Evolutionary conservation across 1,140 invertebrate genomes (phyloP).

Genomic region (Reticulitermes speratus): DNA sequence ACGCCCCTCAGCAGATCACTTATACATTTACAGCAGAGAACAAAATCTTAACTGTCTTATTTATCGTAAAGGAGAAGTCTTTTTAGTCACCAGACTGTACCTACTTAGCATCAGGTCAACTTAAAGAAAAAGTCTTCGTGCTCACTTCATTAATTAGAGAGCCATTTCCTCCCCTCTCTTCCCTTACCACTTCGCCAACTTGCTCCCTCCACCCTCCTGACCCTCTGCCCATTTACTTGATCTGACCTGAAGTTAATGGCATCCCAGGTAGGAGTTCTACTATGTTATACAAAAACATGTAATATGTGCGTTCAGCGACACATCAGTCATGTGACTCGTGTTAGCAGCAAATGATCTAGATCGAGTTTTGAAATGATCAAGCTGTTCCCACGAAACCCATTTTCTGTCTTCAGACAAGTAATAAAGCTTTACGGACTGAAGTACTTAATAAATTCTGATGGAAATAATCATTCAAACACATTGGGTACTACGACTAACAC

Average conservation of each 20-base stretch:
- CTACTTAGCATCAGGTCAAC: slow-evolving; percentile 22
- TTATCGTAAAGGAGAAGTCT: no score
- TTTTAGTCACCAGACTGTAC: neutral
- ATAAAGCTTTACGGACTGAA: no score
- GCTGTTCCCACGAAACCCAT: no score
- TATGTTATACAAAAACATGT: neutral
- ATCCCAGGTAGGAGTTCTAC: neutral
- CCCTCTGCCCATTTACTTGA: neutral
- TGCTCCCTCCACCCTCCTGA: neutral
- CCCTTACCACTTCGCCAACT: neutral
- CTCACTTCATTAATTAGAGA: slow-evolving; percentile 31
- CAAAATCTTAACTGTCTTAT: no score
- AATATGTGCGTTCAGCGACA: neutral
- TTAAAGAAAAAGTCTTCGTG: slow-evolving; percentile 25
- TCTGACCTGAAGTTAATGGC: slow-evolving; percentile 2
- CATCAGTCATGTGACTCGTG: neutral
- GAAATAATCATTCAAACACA: no score
- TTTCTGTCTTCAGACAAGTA: no score
- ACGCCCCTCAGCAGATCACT: no score
- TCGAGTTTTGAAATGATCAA: neutral
- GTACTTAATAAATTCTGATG: no score
- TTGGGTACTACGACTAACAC: no score
- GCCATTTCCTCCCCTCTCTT: slow-evolving; percentile 21
- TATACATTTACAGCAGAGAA: no score
- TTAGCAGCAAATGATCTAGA: neutral